Evolutionary conservation across 1,140 invertebrate species (phyloP).

Genomic region (Lepidotrigona ventralis): DNA sequence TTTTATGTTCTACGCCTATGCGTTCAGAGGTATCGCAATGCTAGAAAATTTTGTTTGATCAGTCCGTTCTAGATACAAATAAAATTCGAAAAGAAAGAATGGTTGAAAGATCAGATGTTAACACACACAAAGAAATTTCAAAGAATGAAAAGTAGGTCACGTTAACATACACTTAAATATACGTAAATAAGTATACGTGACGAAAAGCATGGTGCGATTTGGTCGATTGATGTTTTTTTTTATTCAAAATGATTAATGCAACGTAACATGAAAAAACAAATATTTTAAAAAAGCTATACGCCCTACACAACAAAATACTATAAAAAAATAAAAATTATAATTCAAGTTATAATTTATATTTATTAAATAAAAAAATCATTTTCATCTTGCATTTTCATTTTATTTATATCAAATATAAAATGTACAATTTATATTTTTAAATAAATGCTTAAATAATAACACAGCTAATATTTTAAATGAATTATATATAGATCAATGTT

Average conservation of each 20-base stretch:
- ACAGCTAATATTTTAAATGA: constrained; percentile 15
- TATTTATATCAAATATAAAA: constrained; percentile 52
- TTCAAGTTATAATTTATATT: not conserved
- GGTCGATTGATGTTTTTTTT: not conserved
- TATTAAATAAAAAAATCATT: constrained; percentile 4
- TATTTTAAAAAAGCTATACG: not conserved
- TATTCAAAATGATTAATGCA: not conserved
- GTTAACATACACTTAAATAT: constrained; percentile 2
- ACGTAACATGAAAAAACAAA: not conserved
- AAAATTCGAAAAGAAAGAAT: not conserved
- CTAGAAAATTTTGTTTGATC: not conserved
- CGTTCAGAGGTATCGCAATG: constrained; percentile 5
- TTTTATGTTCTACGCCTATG: constrained; percentile 28
- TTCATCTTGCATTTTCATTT: constrained; percentile 22
- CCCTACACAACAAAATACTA: too few species aligned
- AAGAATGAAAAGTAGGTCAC: constrained; percentile 16
- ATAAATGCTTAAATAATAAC: constrained; percentile 38
- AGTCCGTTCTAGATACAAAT: not conserved
- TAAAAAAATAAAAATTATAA: not conserved
- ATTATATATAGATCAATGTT: constrained; percentile 16
- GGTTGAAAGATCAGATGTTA: not conserved
- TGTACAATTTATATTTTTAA: constrained; percentile 34
- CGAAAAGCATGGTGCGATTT: constrained; percentile 34
- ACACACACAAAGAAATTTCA: constrained; percentile 17
- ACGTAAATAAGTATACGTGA: constrained; percentile 48